These are phyloP conservation scores for Drosophila gunungcola DNA, from an alignment of 1,140 invertebrate species.

Conservation along the genomic window DNA sequence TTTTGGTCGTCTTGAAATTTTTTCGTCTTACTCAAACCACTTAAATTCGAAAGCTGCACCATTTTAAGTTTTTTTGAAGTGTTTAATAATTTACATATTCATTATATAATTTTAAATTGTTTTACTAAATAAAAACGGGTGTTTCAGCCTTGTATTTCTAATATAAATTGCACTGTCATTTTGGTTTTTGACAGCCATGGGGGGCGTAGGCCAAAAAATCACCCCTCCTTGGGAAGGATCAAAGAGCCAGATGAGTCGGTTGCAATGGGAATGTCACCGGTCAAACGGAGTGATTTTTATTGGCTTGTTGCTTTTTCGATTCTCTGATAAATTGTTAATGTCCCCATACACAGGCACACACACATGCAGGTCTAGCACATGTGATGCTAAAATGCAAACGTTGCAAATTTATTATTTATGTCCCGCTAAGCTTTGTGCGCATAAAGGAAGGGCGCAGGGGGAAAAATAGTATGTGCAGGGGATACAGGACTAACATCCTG, in stretches of 20 bases:
- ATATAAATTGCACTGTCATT: conserved; percentile 63
- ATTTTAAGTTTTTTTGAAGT: no score
- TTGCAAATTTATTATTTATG: conserved; percentile 80
- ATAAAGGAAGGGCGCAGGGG: conserved; percentile 17
- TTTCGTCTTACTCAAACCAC: no score
- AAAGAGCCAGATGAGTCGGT: background rate
- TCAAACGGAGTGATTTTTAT: conserved; percentile 81
- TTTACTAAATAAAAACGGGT: no score
- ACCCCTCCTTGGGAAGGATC: background rate
- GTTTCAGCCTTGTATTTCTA: conserved; percentile 11
- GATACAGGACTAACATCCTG: conserved; percentile 10
- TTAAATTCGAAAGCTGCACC: no score
- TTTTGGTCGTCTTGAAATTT: no score
- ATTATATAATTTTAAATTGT: no score
- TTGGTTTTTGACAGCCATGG: conserved; percentile 57
- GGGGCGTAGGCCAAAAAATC: conserved; percentile 11
- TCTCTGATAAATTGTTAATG: conserved; percentile 80
- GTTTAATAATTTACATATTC: no score
- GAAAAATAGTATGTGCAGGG: no score
- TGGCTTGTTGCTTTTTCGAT: conserved; percentile 80
- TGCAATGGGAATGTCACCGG: conserved; percentile 43
- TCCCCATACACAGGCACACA: conserved; percentile 23
- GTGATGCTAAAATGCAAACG: conserved; percentile 65
- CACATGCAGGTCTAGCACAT: conserved; percentile 27
- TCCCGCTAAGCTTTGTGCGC: conserved; percentile 72